These are phyloP conservation scores for Drosophila mettleri DNA, from an alignment of 2,888 invertebrate species.

Conservation along the genomic window DNA sequence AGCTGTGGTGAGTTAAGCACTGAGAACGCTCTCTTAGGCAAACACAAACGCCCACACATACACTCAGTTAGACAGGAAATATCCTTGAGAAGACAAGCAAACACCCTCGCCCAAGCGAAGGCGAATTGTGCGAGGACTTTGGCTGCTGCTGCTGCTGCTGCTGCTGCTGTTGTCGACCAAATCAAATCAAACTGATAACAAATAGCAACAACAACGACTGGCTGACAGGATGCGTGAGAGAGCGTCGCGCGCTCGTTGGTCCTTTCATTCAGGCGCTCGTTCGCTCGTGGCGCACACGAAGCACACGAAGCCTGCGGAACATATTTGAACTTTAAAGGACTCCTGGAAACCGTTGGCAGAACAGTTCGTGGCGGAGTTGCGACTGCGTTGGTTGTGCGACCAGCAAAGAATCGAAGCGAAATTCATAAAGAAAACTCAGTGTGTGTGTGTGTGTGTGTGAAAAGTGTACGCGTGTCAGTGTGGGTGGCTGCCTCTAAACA, in stretches of 20 bases:
- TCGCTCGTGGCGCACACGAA: constrained; percentile 22
- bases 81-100: constrained; percentile 56
- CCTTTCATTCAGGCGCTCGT: not conserved
- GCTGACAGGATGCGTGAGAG: constrained; percentile 41
- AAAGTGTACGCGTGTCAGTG: constrained; percentile 34
- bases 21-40: constrained; percentile 14
- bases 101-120: constrained; percentile 62
- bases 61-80: constrained; percentile 7
- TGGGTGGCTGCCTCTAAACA: constrained; percentile 23
- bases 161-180: constrained; percentile 40
- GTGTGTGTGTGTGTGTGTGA: constrained; percentile 23
- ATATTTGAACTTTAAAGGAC: constrained; percentile 36
- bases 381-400: constrained; percentile 74
- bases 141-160: constrained; percentile 22
- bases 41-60: constrained; percentile 8
- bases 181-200: constrained; percentile 79
- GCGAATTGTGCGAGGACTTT: constrained; percentile 73
- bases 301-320: constrained; percentile 25
- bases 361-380: constrained; percentile 82
- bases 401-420: constrained; percentile 21
- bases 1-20: constrained; percentile 39
- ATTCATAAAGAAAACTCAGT: not conserved
- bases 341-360: constrained; percentile 29
- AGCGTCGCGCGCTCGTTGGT: constrained; percentile 7
- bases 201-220: constrained; percentile 28